Evolutionary conservation across 2,113 vertebrate genomes (phyloP).

Genomic region (Abramis brama): DNA sequence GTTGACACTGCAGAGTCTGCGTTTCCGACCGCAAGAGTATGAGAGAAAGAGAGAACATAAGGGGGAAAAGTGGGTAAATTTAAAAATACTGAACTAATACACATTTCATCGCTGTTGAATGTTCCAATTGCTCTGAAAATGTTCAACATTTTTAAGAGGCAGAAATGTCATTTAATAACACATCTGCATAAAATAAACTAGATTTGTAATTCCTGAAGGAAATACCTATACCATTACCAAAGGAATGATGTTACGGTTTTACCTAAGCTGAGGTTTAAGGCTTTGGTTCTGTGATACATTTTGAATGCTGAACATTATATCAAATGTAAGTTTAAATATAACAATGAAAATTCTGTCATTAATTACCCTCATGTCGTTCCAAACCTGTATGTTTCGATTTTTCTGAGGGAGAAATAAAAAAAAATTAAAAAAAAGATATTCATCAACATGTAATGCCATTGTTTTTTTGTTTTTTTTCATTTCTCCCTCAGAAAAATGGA

Average conservation of each 20-base stretch:
- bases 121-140: neutral
- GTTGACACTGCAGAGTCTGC: neutral
- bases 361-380: neutral
- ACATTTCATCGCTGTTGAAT: neutral
- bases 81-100: neutral
- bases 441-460: too few species aligned
- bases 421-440: too few species aligned
- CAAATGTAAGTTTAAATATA: neutral
- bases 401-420: neutral
- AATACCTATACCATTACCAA: neutral
- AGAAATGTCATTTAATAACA: constrained; percentile 2
- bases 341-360: neutral
- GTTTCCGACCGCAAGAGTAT: neutral
- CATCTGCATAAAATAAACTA: neutral
- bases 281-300: neutral
- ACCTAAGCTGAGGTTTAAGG: neutral
- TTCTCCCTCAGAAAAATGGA: too few species aligned
- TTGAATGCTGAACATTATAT: neutral
- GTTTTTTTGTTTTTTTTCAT: too few species aligned
- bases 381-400: neutral
- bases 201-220: neutral
- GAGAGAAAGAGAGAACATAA: neutral
- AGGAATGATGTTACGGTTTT: neutral
- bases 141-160: neutral
- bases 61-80: neutral